These are phyloP conservation scores for Hippoglossus stenolepis DNA, from an alignment of 2,113 vertebrate species.

Conservation along the genomic window DNA sequence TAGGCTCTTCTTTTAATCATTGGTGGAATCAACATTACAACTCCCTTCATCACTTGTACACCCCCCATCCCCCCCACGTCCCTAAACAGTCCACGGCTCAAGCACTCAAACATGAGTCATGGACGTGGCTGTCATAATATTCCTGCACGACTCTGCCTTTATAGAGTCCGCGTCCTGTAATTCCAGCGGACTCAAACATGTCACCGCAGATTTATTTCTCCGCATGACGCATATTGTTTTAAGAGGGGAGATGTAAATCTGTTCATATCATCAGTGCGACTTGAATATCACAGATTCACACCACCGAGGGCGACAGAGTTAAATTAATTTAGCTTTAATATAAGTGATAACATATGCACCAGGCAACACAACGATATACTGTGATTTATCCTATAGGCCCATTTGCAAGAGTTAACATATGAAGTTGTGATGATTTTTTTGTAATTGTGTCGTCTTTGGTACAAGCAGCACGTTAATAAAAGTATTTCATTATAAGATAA, in stretches of 20 bases:
- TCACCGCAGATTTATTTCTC: conserved; percentile 9
- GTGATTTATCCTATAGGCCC: conserved; percentile 4
- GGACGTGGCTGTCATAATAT: conserved; percentile 13
- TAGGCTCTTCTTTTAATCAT: neutral
- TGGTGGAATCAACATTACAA: conserved; percentile 11
- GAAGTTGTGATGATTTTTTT: neutral
- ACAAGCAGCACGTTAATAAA: neutral
- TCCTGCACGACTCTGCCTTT: neutral
- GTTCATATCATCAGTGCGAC: neutral
- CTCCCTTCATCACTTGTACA: neutral
- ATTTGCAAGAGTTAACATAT: neutral
- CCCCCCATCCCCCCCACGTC: neutral
- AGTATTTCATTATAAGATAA: neutral
- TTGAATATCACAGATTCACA: neutral
- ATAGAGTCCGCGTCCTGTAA: neutral
- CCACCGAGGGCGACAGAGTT: neutral
- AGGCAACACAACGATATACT: neutral
- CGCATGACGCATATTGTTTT: conserved; percentile 6
- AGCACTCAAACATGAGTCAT: conserved; percentile 17
- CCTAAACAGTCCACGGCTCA: neutral
- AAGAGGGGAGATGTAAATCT: conserved; percentile 3
- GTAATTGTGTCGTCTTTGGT: neutral
- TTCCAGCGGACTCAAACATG: neutral
- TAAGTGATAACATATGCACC: neutral
- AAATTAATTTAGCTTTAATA: conserved; percentile 9